phyloP scores from a whole-genome alignment of 1,140 invertebrate species.

The Drosophila neocordata region DNA sequence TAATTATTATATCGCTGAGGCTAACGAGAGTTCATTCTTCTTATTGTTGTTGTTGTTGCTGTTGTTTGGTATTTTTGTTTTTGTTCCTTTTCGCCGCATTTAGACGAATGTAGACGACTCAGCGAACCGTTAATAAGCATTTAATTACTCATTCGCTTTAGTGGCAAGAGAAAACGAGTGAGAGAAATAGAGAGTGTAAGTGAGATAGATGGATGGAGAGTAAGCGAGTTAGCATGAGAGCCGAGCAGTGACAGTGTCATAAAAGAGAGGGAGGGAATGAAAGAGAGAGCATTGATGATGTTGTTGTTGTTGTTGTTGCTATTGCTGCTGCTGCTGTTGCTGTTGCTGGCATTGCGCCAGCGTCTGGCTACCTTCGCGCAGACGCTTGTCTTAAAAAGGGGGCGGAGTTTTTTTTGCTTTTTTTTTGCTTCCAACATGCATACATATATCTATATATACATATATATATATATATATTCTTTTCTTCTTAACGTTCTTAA shows the following conservation, averaged over 20 bases:
- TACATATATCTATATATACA: too few species aligned
- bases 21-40: constrained; percentile 62
- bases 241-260: constrained; percentile 5
- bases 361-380: constrained; percentile 73
- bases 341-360: constrained; percentile 56
- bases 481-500: constrained; percentile 20
- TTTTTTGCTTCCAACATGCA: constrained; percentile 26
- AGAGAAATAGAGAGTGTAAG: constrained; percentile 30
- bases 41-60: constrained; percentile 21
- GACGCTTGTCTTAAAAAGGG: constrained; percentile 81
- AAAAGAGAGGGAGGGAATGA: constrained; percentile 12
- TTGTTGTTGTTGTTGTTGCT: not conserved
- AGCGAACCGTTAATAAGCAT: constrained; percentile 80
- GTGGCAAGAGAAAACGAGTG: constrained; percentile 19
- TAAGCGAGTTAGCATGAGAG: not conserved
- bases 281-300: constrained; percentile 8
- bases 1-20: constrained; percentile 71
- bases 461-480: not conserved
- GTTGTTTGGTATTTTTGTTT: too few species aligned
- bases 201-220: constrained; percentile 2
- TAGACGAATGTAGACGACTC: constrained; percentile 45
- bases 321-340: too few species aligned
- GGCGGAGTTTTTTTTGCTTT: constrained; percentile 82
- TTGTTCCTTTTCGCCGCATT: too few species aligned
- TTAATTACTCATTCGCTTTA: constrained; percentile 70